Conservation (phyloP, 1,140 invertebrate species). For the Gerris buenoi region DNA sequence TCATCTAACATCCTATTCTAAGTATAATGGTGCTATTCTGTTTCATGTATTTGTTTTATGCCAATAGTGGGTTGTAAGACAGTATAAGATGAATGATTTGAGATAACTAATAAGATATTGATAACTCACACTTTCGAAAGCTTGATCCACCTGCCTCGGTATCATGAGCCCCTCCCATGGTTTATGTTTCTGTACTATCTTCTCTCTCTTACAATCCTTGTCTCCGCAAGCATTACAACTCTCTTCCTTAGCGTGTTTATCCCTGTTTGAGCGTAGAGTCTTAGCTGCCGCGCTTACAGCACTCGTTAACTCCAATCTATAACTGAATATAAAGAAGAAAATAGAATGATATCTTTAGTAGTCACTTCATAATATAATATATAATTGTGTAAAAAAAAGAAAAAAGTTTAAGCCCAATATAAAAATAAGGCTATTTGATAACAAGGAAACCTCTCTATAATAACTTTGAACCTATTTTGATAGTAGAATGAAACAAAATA, state of each 20-base stretch:
- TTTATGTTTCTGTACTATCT: conserved; percentile 30
- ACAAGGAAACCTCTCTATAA: background rate
- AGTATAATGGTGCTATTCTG: too few species aligned
- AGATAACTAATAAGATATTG: too few species aligned
- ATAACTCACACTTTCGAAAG: conserved; percentile 49
- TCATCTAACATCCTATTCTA: too few species aligned
- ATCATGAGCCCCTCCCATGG: conserved; percentile 49
- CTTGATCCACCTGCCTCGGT: conserved; percentile 44
- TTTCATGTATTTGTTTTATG: too few species aligned
- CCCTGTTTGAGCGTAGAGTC: background rate
- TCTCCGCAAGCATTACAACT: conserved; percentile 21
- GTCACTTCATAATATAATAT: too few species aligned
- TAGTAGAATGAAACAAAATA: too few species aligned
- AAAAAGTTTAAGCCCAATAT: too few species aligned
- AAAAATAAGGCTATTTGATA: too few species aligned
- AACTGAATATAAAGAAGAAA: conserved; percentile 8
- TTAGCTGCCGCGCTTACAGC: conserved; percentile 3
- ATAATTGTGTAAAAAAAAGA: too few species aligned
- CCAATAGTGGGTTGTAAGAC: too few species aligned
- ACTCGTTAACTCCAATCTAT: conserved; percentile 8
- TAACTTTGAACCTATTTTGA: too few species aligned
- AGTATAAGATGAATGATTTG: too few species aligned
- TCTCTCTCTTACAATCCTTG: conserved; percentile 35
- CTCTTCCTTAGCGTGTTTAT: background rate
- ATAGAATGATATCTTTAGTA: background rate